Conservation (phyloP, 2,797 vertebrate species). For the Girardinus metallicus region DNA sequence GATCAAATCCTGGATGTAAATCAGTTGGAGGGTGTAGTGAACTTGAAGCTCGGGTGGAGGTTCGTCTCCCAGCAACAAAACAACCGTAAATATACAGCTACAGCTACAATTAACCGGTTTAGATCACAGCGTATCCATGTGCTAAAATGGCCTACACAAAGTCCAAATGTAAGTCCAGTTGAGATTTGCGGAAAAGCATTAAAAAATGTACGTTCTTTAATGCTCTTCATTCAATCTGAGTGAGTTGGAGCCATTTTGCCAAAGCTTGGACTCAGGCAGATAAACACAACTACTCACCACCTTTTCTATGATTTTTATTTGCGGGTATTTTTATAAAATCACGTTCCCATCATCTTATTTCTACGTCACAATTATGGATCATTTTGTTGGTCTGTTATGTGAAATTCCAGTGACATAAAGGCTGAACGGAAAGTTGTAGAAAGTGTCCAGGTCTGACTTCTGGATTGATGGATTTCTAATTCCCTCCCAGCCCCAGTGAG, state of each 20-base stretch:
- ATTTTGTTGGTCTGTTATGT: background rate
- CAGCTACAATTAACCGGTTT: background rate
- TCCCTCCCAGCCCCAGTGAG: slow-evolving; percentile 3
- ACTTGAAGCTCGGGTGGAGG: background rate
- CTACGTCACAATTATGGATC: background rate
- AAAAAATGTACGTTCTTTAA: background rate
- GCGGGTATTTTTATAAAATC: background rate
- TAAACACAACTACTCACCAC: background rate
- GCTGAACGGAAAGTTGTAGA: background rate
- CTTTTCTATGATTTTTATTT: background rate
- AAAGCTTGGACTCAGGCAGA: background rate
- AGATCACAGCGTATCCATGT: background rate
- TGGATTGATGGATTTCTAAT: slow-evolving; percentile 20
- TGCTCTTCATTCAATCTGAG: background rate
- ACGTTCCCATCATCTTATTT: background rate
- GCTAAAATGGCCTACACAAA: background rate
- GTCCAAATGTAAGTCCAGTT: background rate
- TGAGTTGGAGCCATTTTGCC: background rate
- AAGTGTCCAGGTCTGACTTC: background rate
- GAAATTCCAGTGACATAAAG: background rate
- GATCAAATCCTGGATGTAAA: background rate
- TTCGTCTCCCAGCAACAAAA: background rate
- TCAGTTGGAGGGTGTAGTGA: background rate
- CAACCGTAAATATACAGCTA: background rate
- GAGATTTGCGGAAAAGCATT: background rate